A percentile compares a stretch with the other conserved stretches of the same genome.
Evolutionary conservation across 2,797 vertebrate species (phyloP).

Genomic region (Setipinna tenuifilis): DNA sequence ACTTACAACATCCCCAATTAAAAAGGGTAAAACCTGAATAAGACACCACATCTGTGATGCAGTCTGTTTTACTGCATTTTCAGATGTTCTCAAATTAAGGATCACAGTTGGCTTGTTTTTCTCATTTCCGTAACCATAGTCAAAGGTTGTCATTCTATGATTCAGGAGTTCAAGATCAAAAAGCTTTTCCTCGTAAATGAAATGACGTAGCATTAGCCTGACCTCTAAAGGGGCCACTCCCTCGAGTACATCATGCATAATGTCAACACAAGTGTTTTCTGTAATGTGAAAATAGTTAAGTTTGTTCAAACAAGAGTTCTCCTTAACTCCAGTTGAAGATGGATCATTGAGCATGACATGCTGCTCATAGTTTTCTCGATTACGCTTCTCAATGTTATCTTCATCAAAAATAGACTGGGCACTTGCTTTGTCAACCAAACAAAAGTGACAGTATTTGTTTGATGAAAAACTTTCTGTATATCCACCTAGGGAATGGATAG

Average conservation of each 20-base stretch:
- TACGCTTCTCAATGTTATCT: not conserved
- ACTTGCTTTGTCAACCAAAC: slow-evolving; percentile 23
- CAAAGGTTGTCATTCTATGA: slow-evolving; percentile 19
- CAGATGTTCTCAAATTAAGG: slow-evolving; percentile 11
- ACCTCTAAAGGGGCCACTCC: slow-evolving; percentile 34
- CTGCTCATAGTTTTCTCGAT: slow-evolving; percentile 22
- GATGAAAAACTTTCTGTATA: slow-evolving; percentile 18
- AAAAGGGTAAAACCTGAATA: slow-evolving; percentile 26
- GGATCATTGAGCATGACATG: not conserved
- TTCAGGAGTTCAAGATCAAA: slow-evolving; percentile 38
- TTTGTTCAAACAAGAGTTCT: slow-evolving; percentile 40
- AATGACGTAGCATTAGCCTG: slow-evolving; percentile 24
- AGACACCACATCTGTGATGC: slow-evolving; percentile 42
- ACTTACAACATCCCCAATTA: slow-evolving; percentile 29
- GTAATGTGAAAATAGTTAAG: slow-evolving; percentile 39
- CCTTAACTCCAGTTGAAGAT: slow-evolving; percentile 26
- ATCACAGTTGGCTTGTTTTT: slow-evolving; percentile 40
- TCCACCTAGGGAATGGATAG: not conserved
- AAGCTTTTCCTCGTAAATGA: slow-evolving; percentile 28
- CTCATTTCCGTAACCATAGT: slow-evolving; percentile 34
- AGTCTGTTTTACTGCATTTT: slow-evolving; percentile 22
- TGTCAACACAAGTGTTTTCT: slow-evolving; percentile 17
- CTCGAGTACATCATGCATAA: slow-evolving; percentile 20
- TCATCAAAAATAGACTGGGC: slow-evolving; percentile 13
- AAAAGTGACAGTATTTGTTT: slow-evolving; percentile 23